Evolutionary conservation across 2,113 vertebrate species (phyloP).

Genomic region (Regulus satrapa): DNA sequence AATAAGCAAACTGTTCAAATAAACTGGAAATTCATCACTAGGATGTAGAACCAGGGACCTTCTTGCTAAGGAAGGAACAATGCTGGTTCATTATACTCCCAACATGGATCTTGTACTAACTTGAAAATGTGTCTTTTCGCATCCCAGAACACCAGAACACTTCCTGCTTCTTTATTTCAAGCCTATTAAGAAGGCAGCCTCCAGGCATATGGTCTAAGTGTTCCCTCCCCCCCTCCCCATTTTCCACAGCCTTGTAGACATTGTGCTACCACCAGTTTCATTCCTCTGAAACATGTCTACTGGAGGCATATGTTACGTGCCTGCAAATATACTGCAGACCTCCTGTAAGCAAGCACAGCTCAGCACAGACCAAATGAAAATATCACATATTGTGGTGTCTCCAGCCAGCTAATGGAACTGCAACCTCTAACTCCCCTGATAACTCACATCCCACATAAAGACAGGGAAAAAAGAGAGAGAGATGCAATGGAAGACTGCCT

Average conservation of each 20-base stretch:
- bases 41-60: not conserved
- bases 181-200: not conserved
- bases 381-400: not conserved
- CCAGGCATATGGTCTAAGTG: not conserved
- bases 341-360: not conserved
- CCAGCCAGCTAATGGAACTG: not conserved
- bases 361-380: not conserved
- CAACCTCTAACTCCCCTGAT: not conserved
- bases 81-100: not conserved
- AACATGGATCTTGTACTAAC: not conserved
- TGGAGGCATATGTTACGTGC: not conserved
- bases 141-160: not conserved
- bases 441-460: not conserved
- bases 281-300: not conserved
- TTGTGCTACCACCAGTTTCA: not conserved
- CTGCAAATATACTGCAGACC: not conserved
- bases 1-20: conserved; percentile 27
- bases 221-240: rapidly evolving
- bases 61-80: not conserved
- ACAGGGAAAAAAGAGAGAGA: not conserved
- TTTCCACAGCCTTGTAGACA: not conserved
- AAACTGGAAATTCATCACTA: not conserved
- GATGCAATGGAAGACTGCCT: not conserved
- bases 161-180: not conserved
- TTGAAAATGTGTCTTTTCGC: not conserved